These are phyloP conservation scores for Syrmaticus mikado DNA, from an alignment of 2,113 vertebrate genomes.

Conservation along the genomic window DNA sequence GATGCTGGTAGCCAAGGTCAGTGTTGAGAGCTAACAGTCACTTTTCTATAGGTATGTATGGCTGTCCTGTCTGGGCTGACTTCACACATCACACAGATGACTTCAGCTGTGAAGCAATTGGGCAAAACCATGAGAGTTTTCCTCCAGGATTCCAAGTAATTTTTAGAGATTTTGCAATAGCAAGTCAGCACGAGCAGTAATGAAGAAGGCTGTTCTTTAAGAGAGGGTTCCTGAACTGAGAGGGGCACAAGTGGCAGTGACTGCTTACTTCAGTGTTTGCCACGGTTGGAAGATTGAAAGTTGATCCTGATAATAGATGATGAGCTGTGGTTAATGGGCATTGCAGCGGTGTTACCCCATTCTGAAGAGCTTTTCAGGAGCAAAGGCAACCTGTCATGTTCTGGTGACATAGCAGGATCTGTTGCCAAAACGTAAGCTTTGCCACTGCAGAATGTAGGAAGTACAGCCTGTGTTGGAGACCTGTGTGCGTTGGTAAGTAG, in stretches of 20 bases:
- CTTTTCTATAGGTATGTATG: background rate
- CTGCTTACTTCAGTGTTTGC: accelerated
- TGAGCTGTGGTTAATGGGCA: background rate
- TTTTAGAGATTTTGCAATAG: background rate
- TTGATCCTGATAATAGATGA: background rate
- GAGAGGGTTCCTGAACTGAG: background rate
- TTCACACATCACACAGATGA: background rate
- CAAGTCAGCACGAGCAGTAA: background rate
- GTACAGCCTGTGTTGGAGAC: background rate
- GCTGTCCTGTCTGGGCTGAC: background rate
- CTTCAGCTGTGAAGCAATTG: background rate
- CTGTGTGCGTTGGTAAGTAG: background rate
- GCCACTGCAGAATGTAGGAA: background rate
- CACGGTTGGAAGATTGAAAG: background rate
- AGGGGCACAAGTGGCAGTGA: background rate
- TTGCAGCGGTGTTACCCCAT: background rate
- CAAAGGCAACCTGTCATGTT: accelerated
- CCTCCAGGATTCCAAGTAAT: background rate
- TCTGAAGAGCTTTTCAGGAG: background rate
- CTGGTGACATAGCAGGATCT: background rate
- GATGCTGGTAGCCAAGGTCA: background rate
- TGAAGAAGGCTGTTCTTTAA: background rate
- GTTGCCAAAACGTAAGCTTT: background rate
- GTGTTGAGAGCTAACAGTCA: background rate
- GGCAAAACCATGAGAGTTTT: background rate